Evolutionary conservation across 2,113 vertebrate genomes (phyloP).

Genomic region (Chiloscyllium plagiosum): DNA sequence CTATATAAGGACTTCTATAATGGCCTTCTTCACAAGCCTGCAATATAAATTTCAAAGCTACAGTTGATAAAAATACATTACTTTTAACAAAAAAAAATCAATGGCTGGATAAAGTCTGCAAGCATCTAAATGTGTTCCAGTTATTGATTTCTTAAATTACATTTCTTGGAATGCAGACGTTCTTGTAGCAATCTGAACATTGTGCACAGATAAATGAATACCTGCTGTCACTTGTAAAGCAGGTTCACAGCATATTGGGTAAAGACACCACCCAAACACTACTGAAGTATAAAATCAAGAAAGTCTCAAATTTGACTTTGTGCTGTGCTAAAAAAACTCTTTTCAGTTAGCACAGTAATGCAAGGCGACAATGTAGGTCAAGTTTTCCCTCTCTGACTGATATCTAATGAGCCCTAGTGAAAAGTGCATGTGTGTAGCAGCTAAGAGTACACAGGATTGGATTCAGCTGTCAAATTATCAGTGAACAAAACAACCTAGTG

Average conservation of each 20-base stretch:
- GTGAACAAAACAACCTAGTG: background rate
- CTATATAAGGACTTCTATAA: background rate
- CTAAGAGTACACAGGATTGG: background rate
- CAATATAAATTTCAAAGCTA: background rate
- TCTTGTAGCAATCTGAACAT: background rate
- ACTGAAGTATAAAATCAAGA: background rate
- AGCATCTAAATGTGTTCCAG: background rate
- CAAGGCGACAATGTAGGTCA: background rate
- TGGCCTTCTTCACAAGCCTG: background rate
- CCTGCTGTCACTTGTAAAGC: background rate
- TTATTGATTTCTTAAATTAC: background rate
- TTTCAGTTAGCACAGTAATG: background rate
- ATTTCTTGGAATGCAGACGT: background rate
- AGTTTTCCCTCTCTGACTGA: background rate
- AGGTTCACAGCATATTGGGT: background rate
- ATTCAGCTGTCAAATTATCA: background rate
- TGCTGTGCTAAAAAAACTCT: background rate
- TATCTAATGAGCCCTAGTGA: background rate
- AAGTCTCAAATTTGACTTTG: background rate
- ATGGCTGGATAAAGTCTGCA: constrained; percentile 8
- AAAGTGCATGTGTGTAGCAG: background rate
- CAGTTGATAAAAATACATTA: constrained; percentile 14
- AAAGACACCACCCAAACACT: background rate
- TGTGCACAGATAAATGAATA: background rate
- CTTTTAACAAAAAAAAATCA: constrained; percentile 8